Evolutionary conservation across 2,113 vertebrate genomes (phyloP), one percentile per base, ranked within the genome.

Genomic region (Ploceus nigricollis): DNA sequence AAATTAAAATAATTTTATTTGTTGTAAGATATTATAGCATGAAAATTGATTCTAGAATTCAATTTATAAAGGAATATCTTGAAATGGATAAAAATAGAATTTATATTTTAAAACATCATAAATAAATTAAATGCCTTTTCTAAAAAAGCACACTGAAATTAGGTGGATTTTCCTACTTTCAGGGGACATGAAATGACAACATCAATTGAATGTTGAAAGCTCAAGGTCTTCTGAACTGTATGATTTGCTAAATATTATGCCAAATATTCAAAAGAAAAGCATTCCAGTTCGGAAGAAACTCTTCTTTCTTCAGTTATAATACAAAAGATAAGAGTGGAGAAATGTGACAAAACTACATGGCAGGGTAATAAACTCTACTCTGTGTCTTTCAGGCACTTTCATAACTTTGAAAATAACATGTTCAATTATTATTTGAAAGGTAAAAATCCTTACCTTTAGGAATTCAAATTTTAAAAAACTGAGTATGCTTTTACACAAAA

Each of bases 101-200:
- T 87, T 77, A 22, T 21, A 79, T 94, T 96, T 97, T 21, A 48
- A 87, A 82, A 65, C 24, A n/a, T 86, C 90, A 91, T 68, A 94
- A 96, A 96, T 91, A 94, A 83, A 48, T 77, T 31, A 93, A 90
- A 72, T 84, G 47, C 13, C 45, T 60, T 90, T 76, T 65, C n/a
- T 54, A n/a, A 47, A 85, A 53, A 8, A 35, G 9, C 18, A 40
- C 24, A 56, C 15, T 15, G 15, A 77, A 66, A 78, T 82, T 42
- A 30, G 4, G 25, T 61, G 27, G n/a, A 50, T 78, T 85, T 71
- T 78, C 30, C 11, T 79, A 19, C 31, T 66, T 93, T 75, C 16
- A 71, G 8, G 14, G 17, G 24, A 75, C 9, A 73, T 23, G 6
- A 84, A 70, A 73, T 53, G 4, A 45, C 17, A 28, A 5, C 1